A percentile compares a stretch with the other conserved stretches of the same genome.
phyloP scores from a whole-genome alignment of 2,888 invertebrate species.

The Siphonodentalium dalli region DNA sequence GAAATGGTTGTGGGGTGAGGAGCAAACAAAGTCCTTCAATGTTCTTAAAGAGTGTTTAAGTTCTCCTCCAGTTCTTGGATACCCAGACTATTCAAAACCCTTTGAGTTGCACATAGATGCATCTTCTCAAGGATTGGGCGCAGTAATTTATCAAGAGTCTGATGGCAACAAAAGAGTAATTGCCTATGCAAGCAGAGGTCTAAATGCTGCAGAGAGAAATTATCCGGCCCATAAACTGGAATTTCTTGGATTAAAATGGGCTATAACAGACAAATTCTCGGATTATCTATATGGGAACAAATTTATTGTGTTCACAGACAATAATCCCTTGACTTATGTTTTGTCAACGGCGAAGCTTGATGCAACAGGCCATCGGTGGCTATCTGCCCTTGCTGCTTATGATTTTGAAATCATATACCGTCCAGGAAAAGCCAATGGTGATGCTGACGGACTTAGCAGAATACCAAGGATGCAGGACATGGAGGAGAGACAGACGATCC shows the following conservation, averaged over 20 bases:
- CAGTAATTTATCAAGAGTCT: conserved; percentile 16
- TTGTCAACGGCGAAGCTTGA: conserved; percentile 15
- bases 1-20: conserved; percentile 3
- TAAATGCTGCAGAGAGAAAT: conserved; percentile 10
- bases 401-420: conserved; percentile 12
- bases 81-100: conserved; percentile 11
- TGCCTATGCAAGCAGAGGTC: conserved; percentile 12
- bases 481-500: neutral
- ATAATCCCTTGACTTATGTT: conserved; percentile 19
- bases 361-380: conserved; percentile 15
- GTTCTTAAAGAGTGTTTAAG: conserved; percentile 1
- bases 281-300: conserved; percentile 14
- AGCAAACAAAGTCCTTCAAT: conserved; percentile 7
- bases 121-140: conserved; percentile 13
- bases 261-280: conserved; percentile 17
- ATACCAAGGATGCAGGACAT: neutral
- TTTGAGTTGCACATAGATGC: conserved; percentile 20
- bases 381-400: conserved; percentile 8
- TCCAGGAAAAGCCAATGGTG: conserved; percentile 12
- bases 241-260: conserved; percentile 19
- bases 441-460: conserved; percentile 6
- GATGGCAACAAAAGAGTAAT: too few relatives aligned
- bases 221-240: conserved; percentile 14
- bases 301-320: conserved; percentile 16
- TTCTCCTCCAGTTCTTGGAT: conserved; percentile 11